phyloP scores from a whole-genome alignment of 2,797 vertebrate species.

The Hyperoplus lanceolatus region DNA sequence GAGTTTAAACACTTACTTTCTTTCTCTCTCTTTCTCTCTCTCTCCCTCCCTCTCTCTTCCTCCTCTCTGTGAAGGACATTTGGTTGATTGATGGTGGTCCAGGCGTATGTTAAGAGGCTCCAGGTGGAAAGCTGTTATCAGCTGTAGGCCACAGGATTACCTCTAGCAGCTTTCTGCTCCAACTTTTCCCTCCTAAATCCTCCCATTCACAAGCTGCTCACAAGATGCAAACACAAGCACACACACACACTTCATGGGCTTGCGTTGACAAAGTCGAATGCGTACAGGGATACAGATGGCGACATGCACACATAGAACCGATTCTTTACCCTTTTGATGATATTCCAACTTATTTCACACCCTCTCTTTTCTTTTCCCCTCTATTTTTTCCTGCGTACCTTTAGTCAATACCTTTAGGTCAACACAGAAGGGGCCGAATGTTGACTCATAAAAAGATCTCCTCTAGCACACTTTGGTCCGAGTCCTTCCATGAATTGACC shows the following conservation, averaged over 20 bases:
- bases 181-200: constrained; percentile 72
- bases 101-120: constrained; percentile 72
- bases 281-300: constrained; percentile 30
- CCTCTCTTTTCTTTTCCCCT: constrained; percentile 28
- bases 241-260: not conserved
- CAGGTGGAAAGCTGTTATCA: constrained; percentile 80
- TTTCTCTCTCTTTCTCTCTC: constrained; percentile 14
- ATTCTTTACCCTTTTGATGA: constrained; percentile 34
- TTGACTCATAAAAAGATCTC: constrained; percentile 44
- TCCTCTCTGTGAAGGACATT: constrained; percentile 58
- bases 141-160: constrained; percentile 77
- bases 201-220: constrained; percentile 63
- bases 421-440: constrained; percentile 18
- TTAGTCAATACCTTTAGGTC: constrained; percentile 50
- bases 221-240: constrained; percentile 26
- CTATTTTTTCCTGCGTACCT: constrained; percentile 12
- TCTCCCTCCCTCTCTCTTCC: constrained; percentile 23
- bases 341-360: constrained; percentile 39
- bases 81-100: constrained; percentile 77
- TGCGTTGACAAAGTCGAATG: constrained; percentile 21
- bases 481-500: constrained; percentile 29
- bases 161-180: constrained; percentile 74
- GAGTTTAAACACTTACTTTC: constrained; percentile 23
- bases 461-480: not conserved
- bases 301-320: constrained; percentile 42